Conservation (phyloP, 2,888 invertebrate genomes). For the Geophilus truncorum region DNA sequence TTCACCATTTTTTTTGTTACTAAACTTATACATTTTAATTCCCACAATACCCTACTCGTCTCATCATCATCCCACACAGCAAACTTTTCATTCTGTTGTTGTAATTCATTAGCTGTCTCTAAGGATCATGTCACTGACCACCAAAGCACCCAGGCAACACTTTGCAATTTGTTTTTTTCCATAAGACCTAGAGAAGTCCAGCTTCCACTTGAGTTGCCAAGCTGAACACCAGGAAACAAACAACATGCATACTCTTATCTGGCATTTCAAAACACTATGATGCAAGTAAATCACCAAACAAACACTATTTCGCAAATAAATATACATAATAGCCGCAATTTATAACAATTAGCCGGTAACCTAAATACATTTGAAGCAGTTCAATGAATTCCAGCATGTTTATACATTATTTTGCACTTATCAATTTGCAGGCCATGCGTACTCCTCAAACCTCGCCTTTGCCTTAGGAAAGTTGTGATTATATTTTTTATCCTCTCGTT, state of each 20-base stretch:
- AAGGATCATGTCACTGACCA: not conserved
- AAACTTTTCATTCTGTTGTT: not conserved
- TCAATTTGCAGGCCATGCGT: not conserved
- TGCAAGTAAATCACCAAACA: not conserved
- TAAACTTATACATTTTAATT: not conserved
- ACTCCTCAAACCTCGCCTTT: not conserved
- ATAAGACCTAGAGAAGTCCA: not conserved
- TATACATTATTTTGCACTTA: not conserved
- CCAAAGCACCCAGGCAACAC: not conserved
- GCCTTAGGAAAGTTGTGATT: not conserved
- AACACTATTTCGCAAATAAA: not conserved
- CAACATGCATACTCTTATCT: not conserved
- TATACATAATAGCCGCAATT: not conserved
- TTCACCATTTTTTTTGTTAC: not conserved
- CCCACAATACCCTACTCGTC: not conserved
- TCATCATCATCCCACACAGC: not conserved
- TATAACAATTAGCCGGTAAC: not conserved
- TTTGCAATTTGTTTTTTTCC: not conserved
- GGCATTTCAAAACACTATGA: not conserved
- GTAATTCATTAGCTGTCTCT: not conserved
- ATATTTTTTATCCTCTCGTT: not conserved
- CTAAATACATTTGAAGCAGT: not conserved
- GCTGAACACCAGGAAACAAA: not conserved
- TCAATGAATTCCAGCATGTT: not conserved
- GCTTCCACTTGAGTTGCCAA: not conserved